phyloP scores from a whole-genome alignment of 2,113 vertebrate species.

The Cromileptes altivelis region DNA sequence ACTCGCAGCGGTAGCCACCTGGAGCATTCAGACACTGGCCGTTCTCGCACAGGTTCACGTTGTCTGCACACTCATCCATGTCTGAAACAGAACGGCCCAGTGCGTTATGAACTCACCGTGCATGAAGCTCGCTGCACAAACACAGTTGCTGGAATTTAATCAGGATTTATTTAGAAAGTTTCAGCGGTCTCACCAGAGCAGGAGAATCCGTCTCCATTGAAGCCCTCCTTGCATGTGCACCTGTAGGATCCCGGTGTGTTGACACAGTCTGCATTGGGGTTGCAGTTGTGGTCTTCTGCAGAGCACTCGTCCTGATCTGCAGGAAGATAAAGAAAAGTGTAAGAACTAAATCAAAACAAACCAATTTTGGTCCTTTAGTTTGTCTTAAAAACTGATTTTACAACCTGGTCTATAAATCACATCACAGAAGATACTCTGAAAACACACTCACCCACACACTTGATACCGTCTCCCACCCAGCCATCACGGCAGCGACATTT shows the following conservation, averaged over 20 bases:
- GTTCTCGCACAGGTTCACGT: slow-evolving; percentile 93
- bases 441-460: slow-evolving; percentile 90
- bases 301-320: slow-evolving; percentile 93
- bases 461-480: slow-evolving; percentile 92
- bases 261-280: slow-evolving; percentile 90
- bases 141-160: background rate
- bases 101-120: background rate
- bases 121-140: background rate
- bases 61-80: slow-evolving; percentile 93
- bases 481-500: slow-evolving; percentile 93
- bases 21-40: slow-evolving; percentile 95
- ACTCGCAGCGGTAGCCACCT: slow-evolving; percentile 93
- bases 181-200: slow-evolving; percentile 87
- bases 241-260: slow-evolving; percentile 93
- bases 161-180: background rate
- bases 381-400: background rate
- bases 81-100: slow-evolving; percentile 77
- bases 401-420: background rate
- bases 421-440: no score
- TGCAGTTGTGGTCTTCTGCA: slow-evolving; percentile 90
- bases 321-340: background rate
- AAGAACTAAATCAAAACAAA: background rate
- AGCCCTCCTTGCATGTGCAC: slow-evolving; percentile 91
- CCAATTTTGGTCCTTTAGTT: background rate
- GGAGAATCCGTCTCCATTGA: slow-evolving; percentile 91